Conservation (phyloP, 2,888 invertebrate species). For the Eupithecia pulchellata region DNA sequence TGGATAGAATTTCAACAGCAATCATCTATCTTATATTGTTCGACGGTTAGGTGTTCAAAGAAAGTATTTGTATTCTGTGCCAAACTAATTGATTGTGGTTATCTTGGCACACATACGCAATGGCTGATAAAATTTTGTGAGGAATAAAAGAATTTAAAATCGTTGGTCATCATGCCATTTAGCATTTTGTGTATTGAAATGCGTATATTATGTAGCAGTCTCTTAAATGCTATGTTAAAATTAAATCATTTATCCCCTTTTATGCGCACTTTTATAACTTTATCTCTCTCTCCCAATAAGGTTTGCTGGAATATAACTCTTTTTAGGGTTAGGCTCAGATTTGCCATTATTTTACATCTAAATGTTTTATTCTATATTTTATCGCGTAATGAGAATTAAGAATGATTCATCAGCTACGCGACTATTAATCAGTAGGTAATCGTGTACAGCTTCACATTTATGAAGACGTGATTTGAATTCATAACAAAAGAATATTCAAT, state of each 20-base stretch:
- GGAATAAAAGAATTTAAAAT: background rate
- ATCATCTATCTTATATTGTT: background rate
- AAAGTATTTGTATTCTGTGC: background rate
- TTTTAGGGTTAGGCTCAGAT: too few relatives aligned
- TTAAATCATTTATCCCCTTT: too few relatives aligned
- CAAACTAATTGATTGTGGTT: background rate
- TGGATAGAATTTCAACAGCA: background rate
- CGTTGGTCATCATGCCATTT: background rate
- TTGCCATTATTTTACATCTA: too few relatives aligned
- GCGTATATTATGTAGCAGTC: too few relatives aligned
- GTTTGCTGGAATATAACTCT: too few relatives aligned
- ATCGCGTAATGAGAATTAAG: too few relatives aligned
- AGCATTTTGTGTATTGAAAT: too few relatives aligned
- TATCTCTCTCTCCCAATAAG: too few relatives aligned
- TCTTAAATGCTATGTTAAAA: too few relatives aligned
- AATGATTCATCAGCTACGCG: background rate
- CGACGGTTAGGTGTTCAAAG: background rate
- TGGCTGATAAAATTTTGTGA: background rate
- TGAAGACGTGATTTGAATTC: conserved; percentile 52
- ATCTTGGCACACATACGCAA: background rate
- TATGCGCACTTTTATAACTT: too few relatives aligned
- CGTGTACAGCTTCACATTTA: background rate
- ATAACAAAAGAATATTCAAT: conserved; percentile 59
- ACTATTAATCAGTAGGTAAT: background rate
- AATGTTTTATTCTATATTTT: too few relatives aligned